Conservation (phyloP, 2,797 vertebrate species). For the Tinamus major region DNA sequence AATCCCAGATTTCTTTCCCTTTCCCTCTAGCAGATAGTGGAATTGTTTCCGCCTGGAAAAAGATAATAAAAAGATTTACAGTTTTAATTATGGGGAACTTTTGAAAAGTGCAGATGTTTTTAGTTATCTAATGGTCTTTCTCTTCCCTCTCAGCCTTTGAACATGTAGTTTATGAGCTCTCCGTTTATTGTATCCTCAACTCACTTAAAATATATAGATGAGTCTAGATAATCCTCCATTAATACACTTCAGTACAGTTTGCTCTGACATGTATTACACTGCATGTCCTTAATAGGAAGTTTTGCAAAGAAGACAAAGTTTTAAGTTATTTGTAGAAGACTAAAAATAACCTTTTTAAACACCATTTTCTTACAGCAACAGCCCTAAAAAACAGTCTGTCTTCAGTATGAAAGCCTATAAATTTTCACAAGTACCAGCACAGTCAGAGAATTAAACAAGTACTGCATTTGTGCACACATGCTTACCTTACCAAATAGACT, state of each 20-base stretch:
- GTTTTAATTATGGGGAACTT: background rate
- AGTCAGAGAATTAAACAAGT: background rate
- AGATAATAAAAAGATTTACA: constrained; percentile 11
- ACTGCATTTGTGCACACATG: background rate
- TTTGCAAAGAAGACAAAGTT: background rate
- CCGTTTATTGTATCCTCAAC: background rate
- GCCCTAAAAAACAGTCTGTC: background rate
- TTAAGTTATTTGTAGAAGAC: background rate
- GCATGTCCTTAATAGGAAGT: background rate
- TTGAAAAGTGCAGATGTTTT: background rate
- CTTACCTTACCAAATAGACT: background rate
- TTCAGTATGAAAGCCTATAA: background rate
- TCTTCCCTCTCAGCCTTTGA: background rate
- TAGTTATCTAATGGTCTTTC: background rate
- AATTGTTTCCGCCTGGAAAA: constrained; percentile 90
- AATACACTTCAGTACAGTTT: background rate
- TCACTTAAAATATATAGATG: background rate
- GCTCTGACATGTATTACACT: background rate
- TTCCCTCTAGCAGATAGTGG: constrained; percentile 89
- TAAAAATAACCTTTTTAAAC: background rate
- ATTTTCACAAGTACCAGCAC: background rate
- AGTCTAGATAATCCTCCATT: background rate
- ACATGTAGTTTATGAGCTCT: background rate
- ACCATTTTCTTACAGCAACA: background rate
- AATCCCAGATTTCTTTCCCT: constrained; percentile 85